Conservation (phyloP, 2,888 invertebrate species). For the Tuberolachnus salignus region DNA sequence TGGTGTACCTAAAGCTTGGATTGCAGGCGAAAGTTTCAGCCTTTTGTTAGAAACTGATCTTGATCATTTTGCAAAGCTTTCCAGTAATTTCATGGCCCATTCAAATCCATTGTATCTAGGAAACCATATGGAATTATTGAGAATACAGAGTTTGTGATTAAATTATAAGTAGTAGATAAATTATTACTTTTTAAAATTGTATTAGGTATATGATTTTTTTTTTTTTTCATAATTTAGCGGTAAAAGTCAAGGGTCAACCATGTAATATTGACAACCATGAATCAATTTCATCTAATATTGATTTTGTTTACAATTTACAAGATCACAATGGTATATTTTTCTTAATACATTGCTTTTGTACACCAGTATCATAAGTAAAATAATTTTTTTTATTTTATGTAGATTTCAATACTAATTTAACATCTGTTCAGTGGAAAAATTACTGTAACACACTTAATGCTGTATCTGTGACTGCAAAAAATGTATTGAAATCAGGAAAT, state of each 20-base stretch:
- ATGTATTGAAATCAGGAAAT: constrained; percentile 34
- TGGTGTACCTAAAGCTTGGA: constrained; percentile 81
- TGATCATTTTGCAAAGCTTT: constrained; percentile 74
- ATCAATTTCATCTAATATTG: constrained; percentile 46
- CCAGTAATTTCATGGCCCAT: constrained; percentile 74
- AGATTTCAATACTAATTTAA: constrained; percentile 18
- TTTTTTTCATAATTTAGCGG: constrained; percentile 15
- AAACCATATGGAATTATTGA: constrained; percentile 75
- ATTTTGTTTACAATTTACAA: constrained; percentile 38
- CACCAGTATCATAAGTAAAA: not conserved
- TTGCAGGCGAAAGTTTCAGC: constrained; percentile 75
- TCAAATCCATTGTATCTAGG: constrained; percentile 71
- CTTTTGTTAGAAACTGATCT: constrained; percentile 79
- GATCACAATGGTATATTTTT: constrained; percentile 26
- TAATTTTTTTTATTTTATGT: not conserved
- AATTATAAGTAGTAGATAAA: constrained; percentile 29
- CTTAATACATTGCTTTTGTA: not conserved
- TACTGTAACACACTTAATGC: constrained; percentile 35
- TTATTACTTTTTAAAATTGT: not conserved
- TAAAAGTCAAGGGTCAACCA: constrained; percentile 46
- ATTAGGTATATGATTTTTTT: not conserved
- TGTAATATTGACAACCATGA: constrained; percentile 43
- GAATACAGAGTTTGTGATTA: constrained; percentile 75
- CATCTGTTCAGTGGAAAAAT: constrained; percentile 43
- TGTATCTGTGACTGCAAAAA: constrained; percentile 26